Evolutionary conservation across 2,797 vertebrate genomes (phyloP), one percentile per base, ranked within the genome.

Genomic region (Danionella dracula): DNA sequence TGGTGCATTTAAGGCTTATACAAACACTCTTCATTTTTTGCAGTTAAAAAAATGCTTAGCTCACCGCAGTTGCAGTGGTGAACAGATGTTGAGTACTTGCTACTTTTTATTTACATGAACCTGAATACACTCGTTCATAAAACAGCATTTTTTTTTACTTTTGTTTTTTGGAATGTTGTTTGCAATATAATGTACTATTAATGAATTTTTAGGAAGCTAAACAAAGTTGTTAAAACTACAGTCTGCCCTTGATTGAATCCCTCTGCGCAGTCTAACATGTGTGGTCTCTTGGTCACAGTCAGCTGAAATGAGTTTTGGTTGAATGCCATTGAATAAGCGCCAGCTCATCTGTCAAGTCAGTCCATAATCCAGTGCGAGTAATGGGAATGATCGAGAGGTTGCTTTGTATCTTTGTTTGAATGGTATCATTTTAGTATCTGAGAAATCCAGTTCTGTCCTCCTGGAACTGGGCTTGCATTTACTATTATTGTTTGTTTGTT

Each of bases 381-480:
- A 46, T 27, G 54, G 11, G 45, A 57, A 61, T 41, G 40, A 58
- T 55, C 40, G 65, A 38, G 48, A 5, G 23, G 34, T 29, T 15
- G 8, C 45, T 49, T 40, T 37, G 20, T 15, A 29, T 59, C 20
- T 45, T 53, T n/a, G 41, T 50, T 64, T 41, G 60, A 65, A 56
- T 53, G 46, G 54, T 45, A 35, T 37, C 35, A 8, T 17, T 68
- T 68, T 15, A 20, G 41, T 65, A 67, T 53, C 49, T 7, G 48
- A 66, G 35, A 41, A 38, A 11, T 20, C 7, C 2, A 1, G 27
- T 53, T 38, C 48, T 61, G 46, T 34, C 41, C 11, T 1, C 16
- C 8, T 13, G 29, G 13, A 31, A 2, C 19, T 41, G 19, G 2
- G 10, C 27, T 51, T 8, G 6, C n/a, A n/a, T n/a, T n/a, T n/a